Evolutionary conservation across 2,113 vertebrate genomes (phyloP).

Genomic region (Apteryx owenii): DNA sequence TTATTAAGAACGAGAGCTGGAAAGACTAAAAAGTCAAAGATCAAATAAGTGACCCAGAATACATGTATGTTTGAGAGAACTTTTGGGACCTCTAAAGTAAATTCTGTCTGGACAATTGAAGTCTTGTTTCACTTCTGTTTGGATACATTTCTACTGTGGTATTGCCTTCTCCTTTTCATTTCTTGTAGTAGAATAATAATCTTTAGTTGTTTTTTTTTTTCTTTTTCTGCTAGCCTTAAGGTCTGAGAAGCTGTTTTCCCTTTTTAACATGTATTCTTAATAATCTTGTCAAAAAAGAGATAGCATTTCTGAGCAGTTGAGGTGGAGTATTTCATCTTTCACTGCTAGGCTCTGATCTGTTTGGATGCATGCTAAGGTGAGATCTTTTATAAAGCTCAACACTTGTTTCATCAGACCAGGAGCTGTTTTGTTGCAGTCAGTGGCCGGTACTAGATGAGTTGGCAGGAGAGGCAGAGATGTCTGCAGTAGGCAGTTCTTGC

Average conservation of each 20-base stretch:
- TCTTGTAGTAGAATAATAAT: background rate
- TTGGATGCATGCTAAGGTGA: background rate
- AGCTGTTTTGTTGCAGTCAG: background rate
- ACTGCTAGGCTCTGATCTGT: background rate
- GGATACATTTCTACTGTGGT: background rate
- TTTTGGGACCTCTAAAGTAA: background rate
- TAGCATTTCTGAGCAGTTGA: background rate
- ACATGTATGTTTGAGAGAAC: background rate
- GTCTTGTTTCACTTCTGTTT: background rate
- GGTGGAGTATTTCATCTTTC: background rate
- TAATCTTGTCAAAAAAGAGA: accelerated
- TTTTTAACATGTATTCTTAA: background rate
- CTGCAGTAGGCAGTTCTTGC: accelerated
- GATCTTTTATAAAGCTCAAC: background rate
- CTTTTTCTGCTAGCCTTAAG: background rate
- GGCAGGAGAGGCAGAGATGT: background rate
- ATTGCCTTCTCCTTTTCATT: background rate
- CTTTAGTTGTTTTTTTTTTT: background rate
- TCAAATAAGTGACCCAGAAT: background rate
- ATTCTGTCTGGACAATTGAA: background rate
- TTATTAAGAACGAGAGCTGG: background rate
- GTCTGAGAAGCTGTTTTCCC: background rate
- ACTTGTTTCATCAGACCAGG: background rate
- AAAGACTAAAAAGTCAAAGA: background rate
- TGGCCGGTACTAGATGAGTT: background rate